Conservation (phyloP, 2,888 invertebrate genomes). For the Lasiommata megera region DNA sequence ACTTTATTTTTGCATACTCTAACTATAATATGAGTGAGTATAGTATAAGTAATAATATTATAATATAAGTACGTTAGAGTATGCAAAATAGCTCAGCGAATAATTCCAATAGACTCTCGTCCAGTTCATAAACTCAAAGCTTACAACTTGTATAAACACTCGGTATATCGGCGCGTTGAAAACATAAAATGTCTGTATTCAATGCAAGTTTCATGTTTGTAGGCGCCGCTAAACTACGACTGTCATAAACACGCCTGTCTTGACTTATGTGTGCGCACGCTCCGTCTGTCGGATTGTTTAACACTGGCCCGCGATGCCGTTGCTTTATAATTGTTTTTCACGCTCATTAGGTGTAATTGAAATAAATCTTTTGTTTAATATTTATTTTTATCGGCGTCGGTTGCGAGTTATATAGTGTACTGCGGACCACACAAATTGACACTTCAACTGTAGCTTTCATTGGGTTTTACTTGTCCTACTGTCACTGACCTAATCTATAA, state of each 20-base stretch:
- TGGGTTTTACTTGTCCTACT: background rate
- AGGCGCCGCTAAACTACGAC: conserved; percentile 3
- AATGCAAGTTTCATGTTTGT: conserved; percentile 1
- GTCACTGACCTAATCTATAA: too few species aligned
- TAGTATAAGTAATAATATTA: background rate
- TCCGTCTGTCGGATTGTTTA: conserved; percentile 53
- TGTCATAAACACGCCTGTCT: conserved; percentile 13
- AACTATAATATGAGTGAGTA: too few species aligned
- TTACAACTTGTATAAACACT: background rate
- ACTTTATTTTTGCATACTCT: too few species aligned
- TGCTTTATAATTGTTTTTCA: conserved; percentile 77
- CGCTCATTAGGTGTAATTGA: conserved; percentile 72
- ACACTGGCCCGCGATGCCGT: conserved; percentile 54
- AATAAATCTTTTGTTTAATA: conserved; percentile 68
- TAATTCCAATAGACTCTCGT: background rate
- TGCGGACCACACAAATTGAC: conserved; percentile 26
- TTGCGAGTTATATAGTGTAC: conserved; percentile 22
- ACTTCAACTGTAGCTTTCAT: background rate
- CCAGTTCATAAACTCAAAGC: background rate
- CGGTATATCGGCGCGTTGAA: background rate
- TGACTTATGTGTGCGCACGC: conserved; percentile 16
- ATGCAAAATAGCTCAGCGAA: background rate
- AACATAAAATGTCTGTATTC: background rate
- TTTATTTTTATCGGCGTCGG: conserved; percentile 48
- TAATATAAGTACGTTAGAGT: too few species aligned